Conservation (phyloP, 2,888 invertebrate species). For the Quadroppia sp. region DNA sequence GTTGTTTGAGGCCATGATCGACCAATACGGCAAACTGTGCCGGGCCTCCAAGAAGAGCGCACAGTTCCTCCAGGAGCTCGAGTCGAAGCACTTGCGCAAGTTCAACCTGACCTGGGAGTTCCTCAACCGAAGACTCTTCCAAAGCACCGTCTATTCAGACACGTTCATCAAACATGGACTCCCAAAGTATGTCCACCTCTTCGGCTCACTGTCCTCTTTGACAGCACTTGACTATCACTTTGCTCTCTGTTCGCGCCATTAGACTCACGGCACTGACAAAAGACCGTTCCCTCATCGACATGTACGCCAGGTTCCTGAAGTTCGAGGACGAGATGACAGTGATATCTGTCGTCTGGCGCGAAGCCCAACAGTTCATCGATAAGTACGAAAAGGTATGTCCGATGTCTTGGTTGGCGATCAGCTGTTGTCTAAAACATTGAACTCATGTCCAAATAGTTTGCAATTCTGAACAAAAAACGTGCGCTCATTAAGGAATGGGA, state of each 20-base stretch:
- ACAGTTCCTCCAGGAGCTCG: constrained; percentile 61
- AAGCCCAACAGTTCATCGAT: constrained; percentile 59
- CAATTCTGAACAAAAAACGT: constrained; percentile 33
- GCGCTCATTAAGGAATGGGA: constrained; percentile 37
- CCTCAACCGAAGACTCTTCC: constrained; percentile 65
- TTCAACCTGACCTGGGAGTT: constrained; percentile 65
- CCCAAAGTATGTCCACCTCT: constrained; percentile 47
- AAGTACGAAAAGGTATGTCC: constrained; percentile 54
- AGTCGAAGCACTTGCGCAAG: constrained; percentile 60
- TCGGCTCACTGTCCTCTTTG: background rate
- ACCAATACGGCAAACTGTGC: constrained; percentile 63
- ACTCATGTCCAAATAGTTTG: too few relatives aligned
- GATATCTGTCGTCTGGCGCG: constrained; percentile 59
- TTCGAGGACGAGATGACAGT: constrained; percentile 62
- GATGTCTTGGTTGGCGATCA: background rate
- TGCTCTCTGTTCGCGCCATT: background rate
- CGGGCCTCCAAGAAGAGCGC: constrained; percentile 61
- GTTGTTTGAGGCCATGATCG: constrained; percentile 60
- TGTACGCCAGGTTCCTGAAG: constrained; percentile 54
- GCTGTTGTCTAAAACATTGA: too few relatives aligned
- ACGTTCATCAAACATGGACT: constrained; percentile 59
- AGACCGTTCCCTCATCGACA: constrained; percentile 35
- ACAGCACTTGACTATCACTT: background rate
- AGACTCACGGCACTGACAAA: constrained; percentile 36
- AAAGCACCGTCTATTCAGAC: constrained; percentile 58